A percentile compares a stretch with the other conserved stretches of the same genome.
These are phyloP conservation scores for Probaryconus sp. DNA, from an alignment of 1,140 invertebrate genomes.

Conservation along the genomic window DNA sequence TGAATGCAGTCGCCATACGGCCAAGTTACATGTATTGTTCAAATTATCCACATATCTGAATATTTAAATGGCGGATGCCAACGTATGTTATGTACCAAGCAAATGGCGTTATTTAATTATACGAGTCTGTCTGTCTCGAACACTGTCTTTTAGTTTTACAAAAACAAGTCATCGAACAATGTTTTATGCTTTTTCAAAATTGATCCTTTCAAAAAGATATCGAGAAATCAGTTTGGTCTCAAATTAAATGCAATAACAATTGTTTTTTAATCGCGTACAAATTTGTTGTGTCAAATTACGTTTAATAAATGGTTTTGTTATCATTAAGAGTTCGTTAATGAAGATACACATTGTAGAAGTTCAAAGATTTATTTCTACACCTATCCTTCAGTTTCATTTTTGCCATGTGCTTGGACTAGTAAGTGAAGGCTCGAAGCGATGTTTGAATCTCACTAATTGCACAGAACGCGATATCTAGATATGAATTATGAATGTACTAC, in stretches of 20 bases:
- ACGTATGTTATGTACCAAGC: no score
- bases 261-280: no score
- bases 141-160: no score
- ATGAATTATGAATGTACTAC: slow-evolving; percentile 37
- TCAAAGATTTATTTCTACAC: slow-evolving; percentile 32
- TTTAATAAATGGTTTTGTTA: no score
- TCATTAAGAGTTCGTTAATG: neutral
- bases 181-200: no score
- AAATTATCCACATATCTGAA: slow-evolving; percentile 18
- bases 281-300: neutral
- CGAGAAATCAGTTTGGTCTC: slow-evolving; percentile 3
- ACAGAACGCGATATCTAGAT: slow-evolving; percentile 26
- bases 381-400: slow-evolving; percentile 14
- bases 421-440: slow-evolving; percentile 20
- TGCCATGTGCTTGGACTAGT: slow-evolving; percentile 23
- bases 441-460: slow-evolving; percentile 37
- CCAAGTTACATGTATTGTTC: slow-evolving; percentile 34
- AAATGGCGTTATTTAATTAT: slow-evolving; percentile 30
- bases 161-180: no score
- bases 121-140: no score
- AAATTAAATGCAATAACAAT: no score
- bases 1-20: slow-evolving; percentile 4
- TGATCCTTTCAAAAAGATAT: no score
- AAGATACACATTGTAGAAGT: slow-evolving; percentile 1
- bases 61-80: no score